Percentiles rank a stretch among this genome's conserved stretches.
Evolutionary conservation across 2,113 vertebrate species (phyloP).

Genomic region (Halichoeres trimaculatus): DNA sequence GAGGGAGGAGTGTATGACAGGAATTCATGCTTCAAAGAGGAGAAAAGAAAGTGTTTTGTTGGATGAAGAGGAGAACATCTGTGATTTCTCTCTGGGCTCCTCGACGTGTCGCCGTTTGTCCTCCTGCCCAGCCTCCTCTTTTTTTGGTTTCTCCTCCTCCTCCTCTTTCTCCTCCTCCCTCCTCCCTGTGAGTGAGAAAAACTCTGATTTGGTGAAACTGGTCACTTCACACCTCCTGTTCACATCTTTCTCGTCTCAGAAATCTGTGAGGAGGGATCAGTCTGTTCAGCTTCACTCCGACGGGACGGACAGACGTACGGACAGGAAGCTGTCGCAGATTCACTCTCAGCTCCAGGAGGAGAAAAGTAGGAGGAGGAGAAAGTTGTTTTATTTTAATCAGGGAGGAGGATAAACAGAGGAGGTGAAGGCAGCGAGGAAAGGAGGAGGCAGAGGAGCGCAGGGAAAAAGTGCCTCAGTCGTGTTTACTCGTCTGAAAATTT

Average conservation of each 20-base stretch:
- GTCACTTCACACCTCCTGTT: constrained; percentile 66
- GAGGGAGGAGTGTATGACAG: constrained; percentile 34
- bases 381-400: constrained; percentile 19
- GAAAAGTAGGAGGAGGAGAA: constrained; percentile 6
- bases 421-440: constrained; percentile 14
- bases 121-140: constrained; percentile 42
- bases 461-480: constrained; percentile 64
- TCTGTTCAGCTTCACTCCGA: constrained; percentile 48
- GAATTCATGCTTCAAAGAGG: constrained; percentile 70
- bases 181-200: constrained; percentile 31
- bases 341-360: constrained; percentile 15
- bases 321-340: neutral
- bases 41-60: constrained; percentile 71
- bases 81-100: constrained; percentile 66
- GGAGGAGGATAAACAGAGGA: neutral
- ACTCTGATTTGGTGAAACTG: constrained; percentile 42
- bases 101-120: constrained; percentile 50
- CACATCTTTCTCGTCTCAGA: constrained; percentile 50
- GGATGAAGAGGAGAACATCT: constrained; percentile 68
- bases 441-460: constrained; percentile 11
- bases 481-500: constrained; percentile 76
- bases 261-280: constrained; percentile 50
- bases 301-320: constrained; percentile 24
- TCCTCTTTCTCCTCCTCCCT: constrained; percentile 34
- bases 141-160: constrained; percentile 23